Base-by-base conservation (phyloP, 2,888 invertebrate species). In the Dasysyrphus albostriatus region DNA sequence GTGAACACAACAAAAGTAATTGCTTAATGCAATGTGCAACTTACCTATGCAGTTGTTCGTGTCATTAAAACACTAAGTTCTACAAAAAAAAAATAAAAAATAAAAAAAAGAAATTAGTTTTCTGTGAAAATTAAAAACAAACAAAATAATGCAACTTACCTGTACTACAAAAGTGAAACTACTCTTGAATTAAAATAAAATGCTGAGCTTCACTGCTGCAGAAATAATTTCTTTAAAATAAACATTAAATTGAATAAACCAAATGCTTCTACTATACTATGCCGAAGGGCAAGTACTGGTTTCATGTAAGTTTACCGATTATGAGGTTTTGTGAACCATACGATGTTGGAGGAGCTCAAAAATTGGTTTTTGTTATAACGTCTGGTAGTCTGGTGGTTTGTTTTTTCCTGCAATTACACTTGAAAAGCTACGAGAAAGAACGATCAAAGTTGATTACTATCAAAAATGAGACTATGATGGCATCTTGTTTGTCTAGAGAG, bases 181-280 rank as follows among this genome's bases (percentile, higher is more conserved):
- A 58, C 56, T 16, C 16, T 32, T 34, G n/a, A 16, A 5, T 16
- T 37, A 58, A 58, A 58, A 58, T 12, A 58, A 58, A 54, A 9
- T 6, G 14, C 54, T 2, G 7, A 29, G 3, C n/a, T 54, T 29
- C 54, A n/a, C 29, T 5, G 16, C 10, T 37, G 58, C 16, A 58
- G 10, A 58, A 37, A 16, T 10, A 37, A 16, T 16, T 58, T 16
- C 9, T 5, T 54, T 14, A 7, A 29, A 29, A 16, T n/a, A 14
- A 54, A 29, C 29, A 54, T 54, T 54, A 54, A 54, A 54, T 29
- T 54, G 29, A 54, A 29, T 54, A 29, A n/a, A n/a, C n/a, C n/a
- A 54, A 29, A 19, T 8, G 16, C 32, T 9, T 56, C n/a, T n/a
- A n/a, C n/a, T n/a, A n/a, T n/a, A n/a, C n/a, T n/a, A n/a, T n/a